These are phyloP conservation scores for Gracilinanus agilis DNA, from an alignment of 2,113 vertebrate genomes.

Conservation along the genomic window DNA sequence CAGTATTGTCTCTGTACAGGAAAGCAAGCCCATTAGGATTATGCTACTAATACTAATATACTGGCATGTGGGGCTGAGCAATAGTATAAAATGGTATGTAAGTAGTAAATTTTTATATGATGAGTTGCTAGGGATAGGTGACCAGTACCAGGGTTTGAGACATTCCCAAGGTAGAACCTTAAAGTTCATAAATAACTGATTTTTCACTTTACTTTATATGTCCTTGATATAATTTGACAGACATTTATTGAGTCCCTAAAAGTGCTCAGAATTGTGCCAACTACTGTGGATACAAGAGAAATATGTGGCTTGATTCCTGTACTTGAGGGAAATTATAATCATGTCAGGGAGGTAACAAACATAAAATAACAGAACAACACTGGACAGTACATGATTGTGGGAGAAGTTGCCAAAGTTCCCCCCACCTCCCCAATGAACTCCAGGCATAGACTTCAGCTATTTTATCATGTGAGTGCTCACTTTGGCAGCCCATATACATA, in stretches of 20 bases:
- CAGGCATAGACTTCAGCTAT: no score
- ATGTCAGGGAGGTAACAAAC: conserved; percentile 6
- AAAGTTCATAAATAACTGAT: neutral
- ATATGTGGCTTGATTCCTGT: neutral
- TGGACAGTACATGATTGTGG: neutral
- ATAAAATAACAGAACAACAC: neutral
- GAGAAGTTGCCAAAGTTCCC: neutral
- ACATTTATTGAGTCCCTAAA: conserved; percentile 3
- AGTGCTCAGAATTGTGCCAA: neutral
- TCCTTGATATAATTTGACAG: neutral
- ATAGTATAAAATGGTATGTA: neutral
- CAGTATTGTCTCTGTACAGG: neutral
- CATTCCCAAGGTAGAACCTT: neutral
- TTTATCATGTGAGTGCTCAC: no score
- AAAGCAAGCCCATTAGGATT: neutral
- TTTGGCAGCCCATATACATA: no score
- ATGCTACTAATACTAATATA: neutral
- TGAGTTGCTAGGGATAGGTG: neutral
- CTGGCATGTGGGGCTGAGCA: neutral
- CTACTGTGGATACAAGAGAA: conserved; percentile 1
- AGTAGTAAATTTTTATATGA: neutral
- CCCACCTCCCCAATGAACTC: no score
- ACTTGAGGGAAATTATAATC: conserved; percentile 18
- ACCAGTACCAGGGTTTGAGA: neutral
- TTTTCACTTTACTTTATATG: neutral